Percentiles rank a stretch among this genome's conserved stretches.
These are phyloP conservation scores for Tinamus major DNA, from an alignment of 2,797 vertebrate species.

Conservation along the genomic window DNA sequence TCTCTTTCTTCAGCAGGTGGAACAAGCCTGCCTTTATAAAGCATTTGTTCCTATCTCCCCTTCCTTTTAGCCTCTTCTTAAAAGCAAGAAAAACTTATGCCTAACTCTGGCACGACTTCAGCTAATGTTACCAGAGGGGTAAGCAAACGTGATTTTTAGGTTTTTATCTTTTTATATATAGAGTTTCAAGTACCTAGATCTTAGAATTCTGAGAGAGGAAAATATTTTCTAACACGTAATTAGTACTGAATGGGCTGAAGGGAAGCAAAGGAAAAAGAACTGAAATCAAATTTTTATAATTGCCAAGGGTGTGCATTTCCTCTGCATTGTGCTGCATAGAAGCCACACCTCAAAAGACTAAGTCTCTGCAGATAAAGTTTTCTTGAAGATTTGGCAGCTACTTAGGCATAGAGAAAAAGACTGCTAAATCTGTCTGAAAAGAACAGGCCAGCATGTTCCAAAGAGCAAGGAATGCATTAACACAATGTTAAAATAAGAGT, in stretches of 20 bases:
- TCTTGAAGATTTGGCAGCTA: background rate
- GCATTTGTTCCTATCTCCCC: background rate
- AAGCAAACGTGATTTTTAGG: background rate
- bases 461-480: background rate
- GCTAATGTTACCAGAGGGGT: background rate
- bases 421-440: background rate
- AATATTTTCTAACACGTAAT: background rate
- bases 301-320: background rate
- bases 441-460: background rate
- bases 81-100: too few species aligned
- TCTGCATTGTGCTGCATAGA: background rate
- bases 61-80: background rate
- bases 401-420: background rate
- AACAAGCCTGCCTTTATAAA: background rate
- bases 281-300: background rate
- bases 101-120: background rate
- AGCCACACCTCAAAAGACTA: background rate
- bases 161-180: background rate
- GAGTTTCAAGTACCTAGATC: background rate
- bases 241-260: background rate
- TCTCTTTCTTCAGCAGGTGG: constrained; percentile 59
- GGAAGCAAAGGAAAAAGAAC: background rate
- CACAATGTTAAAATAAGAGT: background rate
- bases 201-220: background rate
- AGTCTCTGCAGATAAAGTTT: background rate